Conservation (phyloP, 1,140 invertebrate species). For the Muscidifurax raptorellus region DNA sequence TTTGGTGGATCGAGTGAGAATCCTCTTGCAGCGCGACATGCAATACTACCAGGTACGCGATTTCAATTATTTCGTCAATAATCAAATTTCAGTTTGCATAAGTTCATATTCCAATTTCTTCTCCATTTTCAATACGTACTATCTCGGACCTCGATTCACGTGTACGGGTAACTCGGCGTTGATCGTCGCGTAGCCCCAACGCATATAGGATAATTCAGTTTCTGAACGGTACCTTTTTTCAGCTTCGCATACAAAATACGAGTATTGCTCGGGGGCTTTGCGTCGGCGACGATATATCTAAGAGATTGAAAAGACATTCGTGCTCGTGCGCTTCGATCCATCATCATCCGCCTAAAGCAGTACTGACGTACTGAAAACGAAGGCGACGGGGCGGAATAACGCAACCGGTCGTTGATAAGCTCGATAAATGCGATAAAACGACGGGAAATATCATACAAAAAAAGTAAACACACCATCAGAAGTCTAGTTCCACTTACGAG, state of each 20-base stretch:
- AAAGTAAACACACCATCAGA: background rate
- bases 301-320: background rate
- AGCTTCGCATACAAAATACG: no score
- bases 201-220: no score
- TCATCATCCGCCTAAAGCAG: background rate
- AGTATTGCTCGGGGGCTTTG: background rate
- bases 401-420: background rate
- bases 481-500: no score
- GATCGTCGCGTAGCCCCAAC: no score
- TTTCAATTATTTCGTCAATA: background rate
- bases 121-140: conserved; percentile 2
- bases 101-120: no score
- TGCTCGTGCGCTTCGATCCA: background rate
- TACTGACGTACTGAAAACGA: background rate
- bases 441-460: conserved; percentile 1
- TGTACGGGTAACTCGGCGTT: no score
- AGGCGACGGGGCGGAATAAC: background rate
- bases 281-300: background rate
- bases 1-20: conserved; percentile 87
- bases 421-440: background rate
- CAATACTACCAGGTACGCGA: conserved; percentile 85
- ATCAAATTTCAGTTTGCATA: no score
- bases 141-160: background rate
- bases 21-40: conserved; percentile 85
- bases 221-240: no score